A percentile compares a stretch with the other conserved stretches of the same genome.
These are phyloP conservation scores for Paradoxurus hermaphroditus DNA, from an alignment of 2,113 vertebrate species.

Conservation along the genomic window DNA sequence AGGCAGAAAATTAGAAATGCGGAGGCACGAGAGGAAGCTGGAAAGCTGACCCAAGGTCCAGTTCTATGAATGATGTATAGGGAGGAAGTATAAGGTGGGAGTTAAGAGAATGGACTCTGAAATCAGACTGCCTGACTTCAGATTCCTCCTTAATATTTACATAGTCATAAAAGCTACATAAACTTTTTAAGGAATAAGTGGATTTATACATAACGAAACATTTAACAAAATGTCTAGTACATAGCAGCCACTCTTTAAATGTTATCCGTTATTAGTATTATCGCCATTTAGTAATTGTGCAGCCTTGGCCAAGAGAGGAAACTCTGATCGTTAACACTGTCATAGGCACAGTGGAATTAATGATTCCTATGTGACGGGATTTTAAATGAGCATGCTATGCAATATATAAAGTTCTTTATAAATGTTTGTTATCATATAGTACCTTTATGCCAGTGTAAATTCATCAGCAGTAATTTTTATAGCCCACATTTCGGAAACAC, in stretches of 20 bases:
- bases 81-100: background rate
- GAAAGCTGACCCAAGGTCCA: background rate
- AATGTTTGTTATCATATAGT: background rate
- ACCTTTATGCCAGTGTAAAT: background rate
- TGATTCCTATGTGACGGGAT: background rate
- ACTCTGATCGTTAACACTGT: background rate
- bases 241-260: background rate
- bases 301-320: background rate
- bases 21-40: background rate
- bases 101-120: background rate
- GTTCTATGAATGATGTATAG: background rate
- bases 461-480: background rate
- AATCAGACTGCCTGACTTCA: background rate
- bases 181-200: background rate
- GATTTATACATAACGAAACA: background rate
- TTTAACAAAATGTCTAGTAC: background rate
- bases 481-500: background rate
- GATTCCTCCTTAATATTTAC: background rate
- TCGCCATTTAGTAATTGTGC: background rate
- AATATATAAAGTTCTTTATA: background rate
- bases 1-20: background rate
- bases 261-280: background rate
- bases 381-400: background rate
- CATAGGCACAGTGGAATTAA: background rate
- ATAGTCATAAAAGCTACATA: background rate